Conservation (phyloP, 1,140 invertebrate genomes). For the Achatina immaculata region DNA sequence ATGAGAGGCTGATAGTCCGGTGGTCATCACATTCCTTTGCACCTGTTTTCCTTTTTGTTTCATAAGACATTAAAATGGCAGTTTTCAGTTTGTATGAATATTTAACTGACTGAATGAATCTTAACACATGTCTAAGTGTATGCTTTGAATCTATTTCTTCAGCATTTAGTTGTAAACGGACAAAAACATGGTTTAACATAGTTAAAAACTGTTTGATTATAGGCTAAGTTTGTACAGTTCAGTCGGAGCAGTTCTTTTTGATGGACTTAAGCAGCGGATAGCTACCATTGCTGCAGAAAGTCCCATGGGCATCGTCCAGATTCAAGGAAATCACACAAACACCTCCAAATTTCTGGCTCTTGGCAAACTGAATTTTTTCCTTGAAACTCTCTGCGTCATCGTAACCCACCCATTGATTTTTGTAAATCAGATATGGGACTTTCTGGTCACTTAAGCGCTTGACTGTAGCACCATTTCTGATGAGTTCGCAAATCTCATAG, state of each 20-base stretch:
- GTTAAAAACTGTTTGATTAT: too few relatives aligned
- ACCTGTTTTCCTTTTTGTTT: too few relatives aligned
- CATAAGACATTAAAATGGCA: too few relatives aligned
- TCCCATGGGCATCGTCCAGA: conserved; percentile 78
- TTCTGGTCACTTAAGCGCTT: background rate
- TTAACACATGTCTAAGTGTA: too few relatives aligned
- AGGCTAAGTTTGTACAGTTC: too few relatives aligned
- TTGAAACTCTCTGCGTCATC: background rate
- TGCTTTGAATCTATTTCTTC: too few relatives aligned
- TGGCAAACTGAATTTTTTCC: conserved; percentile 66
- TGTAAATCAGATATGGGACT: background rate
- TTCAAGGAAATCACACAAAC: conserved; percentile 98
- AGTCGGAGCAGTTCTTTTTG: conserved; percentile 47
- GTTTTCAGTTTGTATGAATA: too few relatives aligned
- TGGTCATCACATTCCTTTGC: too few relatives aligned
- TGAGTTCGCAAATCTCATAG: background rate
- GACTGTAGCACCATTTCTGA: conserved; percentile 1
- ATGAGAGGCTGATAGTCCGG: too few relatives aligned
- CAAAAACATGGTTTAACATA: too few relatives aligned
- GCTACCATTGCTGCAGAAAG: conserved; percentile 56
- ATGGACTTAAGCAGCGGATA: conserved; percentile 73
- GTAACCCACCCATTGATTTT: conserved; percentile 3
- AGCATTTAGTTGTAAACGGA: too few relatives aligned
- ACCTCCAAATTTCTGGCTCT: conserved; percentile 85
- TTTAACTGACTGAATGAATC: too few relatives aligned